Evolutionary conservation across 1,140 invertebrate genomes (phyloP).

Genomic region (Harlomillsia oculata): DNA sequence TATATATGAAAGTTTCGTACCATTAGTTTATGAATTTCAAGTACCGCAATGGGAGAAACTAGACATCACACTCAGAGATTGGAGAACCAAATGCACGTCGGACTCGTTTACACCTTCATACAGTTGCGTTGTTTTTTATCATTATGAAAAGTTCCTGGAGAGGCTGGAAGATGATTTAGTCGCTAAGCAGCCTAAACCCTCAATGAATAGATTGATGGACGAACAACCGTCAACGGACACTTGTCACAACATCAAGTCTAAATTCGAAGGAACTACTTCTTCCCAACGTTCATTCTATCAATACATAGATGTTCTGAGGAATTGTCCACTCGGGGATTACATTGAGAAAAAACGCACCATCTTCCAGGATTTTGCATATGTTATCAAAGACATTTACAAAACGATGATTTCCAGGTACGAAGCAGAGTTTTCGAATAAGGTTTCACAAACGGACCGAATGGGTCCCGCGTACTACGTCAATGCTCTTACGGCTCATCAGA

Average conservation of each 20-base stretch:
- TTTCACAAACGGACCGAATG: neutral
- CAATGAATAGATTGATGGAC: neutral
- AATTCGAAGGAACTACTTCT: slow-evolving; percentile 18
- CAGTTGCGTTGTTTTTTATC: slow-evolving; percentile 23
- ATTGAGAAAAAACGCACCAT: neutral
- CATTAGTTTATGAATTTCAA: slow-evolving; percentile 20
- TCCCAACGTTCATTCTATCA: slow-evolving; percentile 7
- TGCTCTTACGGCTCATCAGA: slow-evolving; percentile 22
- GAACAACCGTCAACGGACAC: slow-evolving; percentile 4
- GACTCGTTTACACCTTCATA: slow-evolving; percentile 22
- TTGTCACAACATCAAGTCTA: too few species aligned
- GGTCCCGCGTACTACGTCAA: slow-evolving; percentile 27
- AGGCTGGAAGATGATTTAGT: slow-evolving; percentile 14
- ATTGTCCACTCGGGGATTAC: slow-evolving; percentile 7
- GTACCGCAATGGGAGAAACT: slow-evolving; percentile 10
- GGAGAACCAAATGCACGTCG: slow-evolving; percentile 19
- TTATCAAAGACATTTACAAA: slow-evolving; percentile 24
- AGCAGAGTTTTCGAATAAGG: slow-evolving; percentile 21
- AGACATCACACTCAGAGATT: slow-evolving; percentile 26
- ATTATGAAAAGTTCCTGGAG: slow-evolving; percentile 27
- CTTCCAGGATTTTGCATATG: slow-evolving; percentile 19
- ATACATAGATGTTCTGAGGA: slow-evolving; percentile 7
- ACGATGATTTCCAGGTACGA: slow-evolving; percentile 25
- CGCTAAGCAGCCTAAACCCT: neutral
- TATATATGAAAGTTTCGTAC: slow-evolving; percentile 16